phyloP scores from a whole-genome alignment of 2,888 invertebrate species.

The Cosmia trapezina region DNA sequence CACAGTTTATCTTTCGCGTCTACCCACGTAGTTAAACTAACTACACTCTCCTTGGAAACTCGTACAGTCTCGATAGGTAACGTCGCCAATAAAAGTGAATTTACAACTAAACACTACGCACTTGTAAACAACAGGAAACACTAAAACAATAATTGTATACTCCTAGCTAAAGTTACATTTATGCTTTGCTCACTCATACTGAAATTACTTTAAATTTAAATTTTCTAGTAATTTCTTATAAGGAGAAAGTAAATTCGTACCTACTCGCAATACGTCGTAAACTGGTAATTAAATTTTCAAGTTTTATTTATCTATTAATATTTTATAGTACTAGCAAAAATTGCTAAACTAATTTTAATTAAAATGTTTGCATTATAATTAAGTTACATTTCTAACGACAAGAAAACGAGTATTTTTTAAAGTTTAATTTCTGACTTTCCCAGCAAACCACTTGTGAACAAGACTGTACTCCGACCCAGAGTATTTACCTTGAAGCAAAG shows the following conservation, averaged over 20 bases:
- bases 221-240: not conserved
- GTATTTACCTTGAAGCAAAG: constrained; percentile 56
- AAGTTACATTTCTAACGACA: not conserved
- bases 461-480: constrained; percentile 33
- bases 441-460: constrained; percentile 2
- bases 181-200: constrained; percentile 12
- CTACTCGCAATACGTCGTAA: constrained; percentile 3
- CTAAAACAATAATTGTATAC: constrained; percentile 36
- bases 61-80: constrained; percentile 40
- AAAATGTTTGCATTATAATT: not conserved
- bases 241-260: constrained; percentile 1
- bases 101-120: constrained; percentile 35
- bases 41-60: constrained; percentile 54
- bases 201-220: constrained; percentile 15
- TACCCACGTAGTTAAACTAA: constrained; percentile 54
- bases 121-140: constrained; percentile 43
- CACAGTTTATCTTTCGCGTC: constrained; percentile 49
- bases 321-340: not conserved
- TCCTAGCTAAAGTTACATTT: constrained; percentile 6
- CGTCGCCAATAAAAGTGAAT: constrained; percentile 50
- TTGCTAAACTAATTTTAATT: not conserved
- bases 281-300: constrained; percentile 6
- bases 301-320: not conserved
- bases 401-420: not conserved
- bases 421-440: not conserved